Evolutionary conservation across 2,797 vertebrate genomes (phyloP).

Genomic region (Eulemur coronatus): DNA sequence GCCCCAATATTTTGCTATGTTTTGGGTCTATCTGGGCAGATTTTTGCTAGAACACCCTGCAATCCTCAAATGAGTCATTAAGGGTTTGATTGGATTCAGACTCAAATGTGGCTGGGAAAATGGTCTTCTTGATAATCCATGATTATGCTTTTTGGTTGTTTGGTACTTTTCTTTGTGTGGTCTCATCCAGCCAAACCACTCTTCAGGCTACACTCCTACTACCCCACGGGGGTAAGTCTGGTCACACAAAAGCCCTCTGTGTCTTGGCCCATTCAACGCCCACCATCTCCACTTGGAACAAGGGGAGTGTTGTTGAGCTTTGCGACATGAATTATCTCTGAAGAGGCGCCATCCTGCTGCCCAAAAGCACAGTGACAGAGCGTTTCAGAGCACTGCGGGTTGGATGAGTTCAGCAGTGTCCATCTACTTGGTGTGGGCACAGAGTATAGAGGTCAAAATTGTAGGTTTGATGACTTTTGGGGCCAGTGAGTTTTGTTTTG

Average conservation of each 20-base stretch:
- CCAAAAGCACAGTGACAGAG: not conserved
- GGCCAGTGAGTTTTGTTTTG: not conserved
- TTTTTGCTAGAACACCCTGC: not conserved
- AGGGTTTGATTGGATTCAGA: not conserved
- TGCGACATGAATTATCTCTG: not conserved
- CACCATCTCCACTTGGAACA: not conserved
- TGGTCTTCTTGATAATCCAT: not conserved
- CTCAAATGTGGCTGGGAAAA: not conserved
- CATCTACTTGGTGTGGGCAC: fast-evolving
- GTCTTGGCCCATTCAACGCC: not conserved
- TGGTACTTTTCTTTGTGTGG: no score
- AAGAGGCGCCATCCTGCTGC: not conserved
- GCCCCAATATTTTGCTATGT: not conserved
- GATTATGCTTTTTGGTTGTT: not conserved
- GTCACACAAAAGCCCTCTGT: not conserved
- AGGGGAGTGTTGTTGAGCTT: not conserved
- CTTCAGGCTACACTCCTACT: not conserved
- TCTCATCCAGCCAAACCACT: not conserved
- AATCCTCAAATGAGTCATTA: not conserved
- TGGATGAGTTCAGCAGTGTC: no score
- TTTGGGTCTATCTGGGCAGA: not conserved
- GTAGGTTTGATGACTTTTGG: not conserved
- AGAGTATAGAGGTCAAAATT: not conserved
- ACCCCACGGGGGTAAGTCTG: not conserved
- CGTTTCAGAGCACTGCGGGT: not conserved